Base-by-base conservation (phyloP, 2,797 vertebrate species). In the Ataeniobius toweri region DNA sequence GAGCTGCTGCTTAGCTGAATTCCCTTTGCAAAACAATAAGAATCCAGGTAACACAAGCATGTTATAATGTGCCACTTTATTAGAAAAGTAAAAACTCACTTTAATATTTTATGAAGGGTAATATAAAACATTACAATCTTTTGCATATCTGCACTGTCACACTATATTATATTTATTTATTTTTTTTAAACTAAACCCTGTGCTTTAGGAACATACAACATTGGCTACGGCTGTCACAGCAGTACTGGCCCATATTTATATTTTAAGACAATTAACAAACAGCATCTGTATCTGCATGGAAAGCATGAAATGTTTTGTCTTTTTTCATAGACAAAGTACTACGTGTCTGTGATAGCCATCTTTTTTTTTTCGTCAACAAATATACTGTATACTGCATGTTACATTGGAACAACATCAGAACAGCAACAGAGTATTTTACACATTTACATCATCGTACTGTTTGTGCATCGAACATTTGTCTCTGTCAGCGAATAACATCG, bases 31-130 rank as follows among this genome's bases (percentile, higher is more conserved):
- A 65, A 82, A 48, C 44, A 91, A 91, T 72, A 71, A 86, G 16
- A 83, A 26, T 5, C 72, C 72, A 72, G 59, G 56, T 74, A 87
- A 87, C 81, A 86, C 78, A 85, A 73, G 77, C 80, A 85, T 46
- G 59, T 89, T 91, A 91, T 94, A 92, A 94, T 93, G 94, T 96
- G 95, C 93, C 94, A 93, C 93, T 96, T 96, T 96, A 96, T 96
- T 96, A 96, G 91, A 96, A 96, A 96, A 96, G 95, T 96, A 96
- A 95, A 96, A 96, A 96, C 92, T 95, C 91, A 93, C 92, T 95
- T 96, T 94, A 90, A 94, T 94, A 94, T 94, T 94, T 93, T 95
- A 95, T 93, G 89, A 95, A 95, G 94, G 82, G 93, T 93, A 94
- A 94, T 96, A 96, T 94, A 96, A 96, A 96, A 95, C 94, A 94